These are phyloP conservation scores for Synanthedon myopaeformis DNA, from an alignment of 2,888 invertebrate species.

Conservation along the genomic window DNA sequence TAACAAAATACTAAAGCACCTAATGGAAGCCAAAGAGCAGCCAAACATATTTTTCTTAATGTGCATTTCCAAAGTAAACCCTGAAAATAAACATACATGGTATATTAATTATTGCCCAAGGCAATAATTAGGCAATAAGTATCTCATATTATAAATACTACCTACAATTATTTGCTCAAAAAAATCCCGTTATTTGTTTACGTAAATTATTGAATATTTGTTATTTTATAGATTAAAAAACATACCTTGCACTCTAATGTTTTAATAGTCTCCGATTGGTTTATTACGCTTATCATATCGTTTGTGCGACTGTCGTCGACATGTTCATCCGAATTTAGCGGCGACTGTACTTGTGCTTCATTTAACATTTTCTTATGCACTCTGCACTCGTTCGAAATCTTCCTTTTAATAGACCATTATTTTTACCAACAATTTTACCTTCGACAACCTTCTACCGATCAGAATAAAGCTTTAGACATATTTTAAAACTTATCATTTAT, in stretches of 20 bases:
- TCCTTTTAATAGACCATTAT: background rate
- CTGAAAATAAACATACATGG: constrained; percentile 25
- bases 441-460: background rate
- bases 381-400: constrained; percentile 19
- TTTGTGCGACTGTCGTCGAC: constrained; percentile 38
- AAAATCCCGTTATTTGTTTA: background rate
- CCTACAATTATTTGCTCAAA: background rate
- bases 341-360: constrained; percentile 60
- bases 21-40: constrained; percentile 87
- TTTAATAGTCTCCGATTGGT: constrained; percentile 31
- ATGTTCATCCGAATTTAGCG: constrained; percentile 45
- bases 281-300: constrained; percentile 29
- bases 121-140: too few relatives aligned
- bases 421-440: background rate
- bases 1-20: constrained; percentile 89
- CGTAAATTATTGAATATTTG: background rate
- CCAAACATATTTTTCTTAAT: constrained; percentile 83
- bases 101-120: background rate
- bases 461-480: background rate
- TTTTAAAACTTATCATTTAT: background rate
- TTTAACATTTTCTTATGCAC: constrained; percentile 57
- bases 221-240: background rate
- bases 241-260: constrained; percentile 51
- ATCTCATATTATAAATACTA: background rate
- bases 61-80: constrained; percentile 78